These are phyloP conservation scores for Limnothrissa miodon DNA, from an alignment of 2,113 vertebrate genomes.

Conservation along the genomic window DNA sequence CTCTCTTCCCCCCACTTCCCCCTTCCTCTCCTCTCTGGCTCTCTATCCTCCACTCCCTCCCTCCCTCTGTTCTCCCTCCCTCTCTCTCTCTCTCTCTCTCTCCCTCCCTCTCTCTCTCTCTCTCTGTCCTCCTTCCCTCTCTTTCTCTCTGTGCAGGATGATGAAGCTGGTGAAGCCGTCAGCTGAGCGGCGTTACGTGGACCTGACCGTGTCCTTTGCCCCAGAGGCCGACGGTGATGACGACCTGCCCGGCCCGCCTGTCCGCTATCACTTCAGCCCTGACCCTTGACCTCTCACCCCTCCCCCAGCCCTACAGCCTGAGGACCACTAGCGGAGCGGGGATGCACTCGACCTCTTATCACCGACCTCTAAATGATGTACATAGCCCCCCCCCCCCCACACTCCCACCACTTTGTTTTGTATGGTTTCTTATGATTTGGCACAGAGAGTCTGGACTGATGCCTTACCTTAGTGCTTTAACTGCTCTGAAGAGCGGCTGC, in stretches of 20 bases:
- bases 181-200: conserved; percentile 87
- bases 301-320: conserved; percentile 10
- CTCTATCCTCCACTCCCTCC: no score
- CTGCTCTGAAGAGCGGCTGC: conserved; percentile 40
- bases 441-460: conserved; percentile 48
- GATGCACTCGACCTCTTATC: conserved; percentile 43
- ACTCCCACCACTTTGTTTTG: no score
- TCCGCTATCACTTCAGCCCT: conserved; percentile 90
- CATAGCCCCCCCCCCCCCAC: conserved; percentile 32
- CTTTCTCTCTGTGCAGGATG: conserved; percentile 75
- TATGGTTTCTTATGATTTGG: conserved; percentile 38
- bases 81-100: no score
- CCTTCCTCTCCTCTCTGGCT: no score
- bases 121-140: not conserved
- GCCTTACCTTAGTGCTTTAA: conserved; percentile 49
- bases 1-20: not conserved
- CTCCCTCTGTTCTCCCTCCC: no score
- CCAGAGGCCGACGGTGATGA: conserved; percentile 90
- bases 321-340: conserved; percentile 53
- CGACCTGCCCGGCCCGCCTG: conserved; percentile 92
- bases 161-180: conserved; percentile 95
- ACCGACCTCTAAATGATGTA: conserved; percentile 46
- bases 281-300: conserved; percentile 52
- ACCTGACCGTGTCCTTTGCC: conserved; percentile 94
- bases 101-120: not conserved